A percentile compares a stretch with the other conserved stretches of the same genome.
Evolutionary conservation across 2,888 invertebrate genomes (phyloP).

Genomic region (Stenchaetothrips biformis): DNA sequence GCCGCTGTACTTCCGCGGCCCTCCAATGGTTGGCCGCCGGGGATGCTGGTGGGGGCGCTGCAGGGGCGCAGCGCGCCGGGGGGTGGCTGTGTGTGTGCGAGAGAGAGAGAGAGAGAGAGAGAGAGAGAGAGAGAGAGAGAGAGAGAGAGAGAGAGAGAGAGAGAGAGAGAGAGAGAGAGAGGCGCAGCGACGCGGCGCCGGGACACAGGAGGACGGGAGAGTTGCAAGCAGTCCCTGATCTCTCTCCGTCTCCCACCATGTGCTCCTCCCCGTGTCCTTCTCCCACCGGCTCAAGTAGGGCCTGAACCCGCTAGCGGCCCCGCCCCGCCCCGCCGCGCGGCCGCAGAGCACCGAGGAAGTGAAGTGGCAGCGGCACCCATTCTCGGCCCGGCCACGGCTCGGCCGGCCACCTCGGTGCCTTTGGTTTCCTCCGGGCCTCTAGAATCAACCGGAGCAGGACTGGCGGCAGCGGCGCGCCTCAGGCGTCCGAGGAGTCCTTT

Average conservation of each 20-base stretch:
- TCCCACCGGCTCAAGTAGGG: constrained; percentile 8
- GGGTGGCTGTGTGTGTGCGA: no score
- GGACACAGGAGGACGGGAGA: background rate
- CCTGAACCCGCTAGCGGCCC: constrained; percentile 13
- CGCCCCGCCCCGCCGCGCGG: background rate
- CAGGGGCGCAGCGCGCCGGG: no score
- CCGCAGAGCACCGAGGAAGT: background rate
- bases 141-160: background rate
- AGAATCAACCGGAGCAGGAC: no score
- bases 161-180: background rate
- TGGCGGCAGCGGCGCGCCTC: no score
- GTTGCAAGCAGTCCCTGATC: background rate
- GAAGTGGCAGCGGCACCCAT: background rate
- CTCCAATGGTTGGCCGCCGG: no score
- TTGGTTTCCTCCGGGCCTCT: no score
- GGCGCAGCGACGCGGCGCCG: background rate
- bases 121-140: no score
- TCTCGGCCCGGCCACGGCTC: background rate
- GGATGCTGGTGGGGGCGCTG: no score
- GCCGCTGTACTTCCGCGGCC: no score
- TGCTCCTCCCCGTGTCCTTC: background rate
- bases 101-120: no score
- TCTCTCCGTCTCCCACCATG: background rate
- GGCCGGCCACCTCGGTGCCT: no score
- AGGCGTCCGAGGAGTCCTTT: no score